Conservation (phyloP, 2,113 vertebrate species). For the Alethe diademata region DNA sequence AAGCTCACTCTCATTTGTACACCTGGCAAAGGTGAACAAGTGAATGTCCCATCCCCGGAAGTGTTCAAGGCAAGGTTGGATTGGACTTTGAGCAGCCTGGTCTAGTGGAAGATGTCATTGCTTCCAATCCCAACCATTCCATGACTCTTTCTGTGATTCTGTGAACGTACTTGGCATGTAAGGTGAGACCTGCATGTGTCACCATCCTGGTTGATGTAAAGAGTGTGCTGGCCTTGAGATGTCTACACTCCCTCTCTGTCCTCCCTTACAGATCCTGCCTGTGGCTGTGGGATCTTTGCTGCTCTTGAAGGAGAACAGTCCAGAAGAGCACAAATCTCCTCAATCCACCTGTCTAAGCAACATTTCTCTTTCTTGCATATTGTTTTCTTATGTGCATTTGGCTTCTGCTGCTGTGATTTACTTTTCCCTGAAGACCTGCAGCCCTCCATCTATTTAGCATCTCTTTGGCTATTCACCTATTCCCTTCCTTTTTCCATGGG, state of each 20-base stretch:
- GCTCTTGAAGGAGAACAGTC: background rate
- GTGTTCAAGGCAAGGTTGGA: background rate
- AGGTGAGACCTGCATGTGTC: rapidly evolving
- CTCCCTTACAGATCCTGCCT: background rate
- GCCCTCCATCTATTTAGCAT: background rate
- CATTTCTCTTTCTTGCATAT: background rate
- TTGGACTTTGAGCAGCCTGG: background rate
- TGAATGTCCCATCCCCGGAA: background rate
- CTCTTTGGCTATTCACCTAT: background rate
- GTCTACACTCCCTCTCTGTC: background rate
- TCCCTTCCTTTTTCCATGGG: background rate
- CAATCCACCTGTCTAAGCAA: rapidly evolving
- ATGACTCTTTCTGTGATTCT: background rate
- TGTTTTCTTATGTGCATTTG: background rate
- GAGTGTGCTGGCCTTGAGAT: background rate
- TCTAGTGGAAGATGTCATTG: background rate
- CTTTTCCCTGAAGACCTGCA: background rate
- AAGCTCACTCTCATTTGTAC: background rate
- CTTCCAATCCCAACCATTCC: background rate
- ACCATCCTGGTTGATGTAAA: background rate
- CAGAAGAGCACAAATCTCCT: background rate
- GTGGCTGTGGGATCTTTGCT: background rate
- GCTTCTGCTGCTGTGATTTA: background rate
- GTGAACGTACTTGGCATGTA: background rate
- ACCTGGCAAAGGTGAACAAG: background rate